Evolutionary conservation across 23 tunicate species (phyloP).

Genomic region (Clavelina lepadiformis): DNA sequence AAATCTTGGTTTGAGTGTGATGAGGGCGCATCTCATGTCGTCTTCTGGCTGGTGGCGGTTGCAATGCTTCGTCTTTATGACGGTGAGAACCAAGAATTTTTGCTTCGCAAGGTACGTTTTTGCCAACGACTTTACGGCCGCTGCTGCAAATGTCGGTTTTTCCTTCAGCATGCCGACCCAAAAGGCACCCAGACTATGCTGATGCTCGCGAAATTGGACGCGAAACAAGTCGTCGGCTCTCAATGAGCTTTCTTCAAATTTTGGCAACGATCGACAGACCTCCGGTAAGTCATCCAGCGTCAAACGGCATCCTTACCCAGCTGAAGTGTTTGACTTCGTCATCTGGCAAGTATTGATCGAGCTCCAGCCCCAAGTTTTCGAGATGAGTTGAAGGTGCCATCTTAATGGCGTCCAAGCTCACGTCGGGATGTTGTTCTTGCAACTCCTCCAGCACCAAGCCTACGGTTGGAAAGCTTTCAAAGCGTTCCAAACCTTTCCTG

Average conservation of each 20-base stretch:
- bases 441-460: not conserved
- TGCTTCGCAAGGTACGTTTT: not conserved
- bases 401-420: constrained; percentile 1
- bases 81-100: not conserved
- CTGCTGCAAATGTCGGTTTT: not conserved
- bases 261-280: not conserved
- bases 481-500: not conserved
- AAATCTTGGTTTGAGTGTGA: not conserved
- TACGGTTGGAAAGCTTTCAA: not conserved
- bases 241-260: constrained; percentile 2
- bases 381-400: not conserved
- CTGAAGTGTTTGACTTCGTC: constrained; percentile 1
- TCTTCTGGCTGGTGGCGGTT: not conserved
- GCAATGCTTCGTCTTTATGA: constrained; percentile 4
- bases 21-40: not conserved
- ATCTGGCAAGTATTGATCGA: not conserved
- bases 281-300: not conserved
- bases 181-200: constrained; percentile 3
- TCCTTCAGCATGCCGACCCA: not conserved
- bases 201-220: not conserved
- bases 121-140: not conserved
- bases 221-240: not conserved
- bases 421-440: constrained; percentile 1
- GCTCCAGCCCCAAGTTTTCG: constrained; percentile 1
- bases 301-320: constrained; percentile 4